Percentiles rank a stretch among this genome's conserved stretches.
Evolutionary conservation across 1,140 invertebrate genomes (phyloP).

Genomic region (Pseudoatta argentina): DNA sequence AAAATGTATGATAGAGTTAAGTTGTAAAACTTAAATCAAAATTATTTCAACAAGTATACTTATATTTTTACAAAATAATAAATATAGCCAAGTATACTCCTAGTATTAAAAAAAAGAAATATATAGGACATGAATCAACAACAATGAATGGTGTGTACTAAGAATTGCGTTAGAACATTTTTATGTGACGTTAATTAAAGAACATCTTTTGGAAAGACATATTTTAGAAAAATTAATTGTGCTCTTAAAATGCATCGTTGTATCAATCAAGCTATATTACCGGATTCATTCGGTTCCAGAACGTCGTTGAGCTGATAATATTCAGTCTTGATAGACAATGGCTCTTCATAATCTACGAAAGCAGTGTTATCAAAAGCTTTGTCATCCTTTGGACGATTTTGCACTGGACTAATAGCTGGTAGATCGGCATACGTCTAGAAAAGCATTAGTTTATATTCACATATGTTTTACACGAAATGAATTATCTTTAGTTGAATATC

Average conservation of each 20-base stretch:
- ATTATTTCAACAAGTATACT: too few species aligned
- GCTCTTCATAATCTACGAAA: conserved; percentile 92
- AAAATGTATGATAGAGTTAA: too few species aligned
- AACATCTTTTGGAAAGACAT: background rate
- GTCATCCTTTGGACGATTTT: conserved; percentile 80
- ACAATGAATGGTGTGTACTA: too few species aligned
- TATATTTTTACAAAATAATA: too few species aligned
- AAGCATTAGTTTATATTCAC: conserved; percentile 32
- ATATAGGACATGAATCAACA: too few species aligned
- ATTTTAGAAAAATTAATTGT: background rate
- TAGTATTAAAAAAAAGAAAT: too few species aligned
- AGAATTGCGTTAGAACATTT: too few species aligned
- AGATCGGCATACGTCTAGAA: conserved; percentile 83
- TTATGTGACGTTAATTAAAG: background rate
- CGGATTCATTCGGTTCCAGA: conserved; percentile 81
- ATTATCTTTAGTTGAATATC: conserved; percentile 12
- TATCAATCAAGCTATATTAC: conserved; percentile 67
- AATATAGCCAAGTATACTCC: too few species aligned
- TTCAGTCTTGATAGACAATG: conserved; percentile 90
- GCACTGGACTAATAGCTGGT: conserved; percentile 77
- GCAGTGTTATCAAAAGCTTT: conserved; percentile 90
- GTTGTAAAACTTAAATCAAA: too few species aligned
- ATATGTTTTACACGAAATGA: background rate
- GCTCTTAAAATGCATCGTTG: background rate
- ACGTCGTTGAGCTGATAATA: conserved; percentile 90